Base-by-base conservation (phyloP, 2,113 vertebrate species). In the Tangachromis dhanisi region DNA sequence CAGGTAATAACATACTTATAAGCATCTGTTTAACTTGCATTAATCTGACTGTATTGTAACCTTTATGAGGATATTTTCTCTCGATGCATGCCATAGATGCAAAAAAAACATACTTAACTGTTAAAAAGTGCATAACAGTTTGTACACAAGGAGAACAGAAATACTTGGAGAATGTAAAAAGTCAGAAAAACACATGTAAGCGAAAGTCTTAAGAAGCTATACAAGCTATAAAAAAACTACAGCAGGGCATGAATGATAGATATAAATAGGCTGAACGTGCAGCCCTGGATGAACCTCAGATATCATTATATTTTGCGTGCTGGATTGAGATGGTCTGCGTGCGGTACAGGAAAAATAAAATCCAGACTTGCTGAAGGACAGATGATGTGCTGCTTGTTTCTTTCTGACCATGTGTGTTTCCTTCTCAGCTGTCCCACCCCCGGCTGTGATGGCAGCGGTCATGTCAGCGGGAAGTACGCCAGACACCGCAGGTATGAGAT, bases 401-500 rank as follows among this genome's bases (percentile, higher is more conserved):
- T 57, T 51, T 57, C 26, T 92, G 42, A 83, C 31, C 2, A 47
- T 71, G 38, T 87, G 29, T 84, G 55, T 83, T 79, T 84, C 40
- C 84, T 97, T 80, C 96, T 19, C 92, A 99, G 98, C 96, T 99
- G 98, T 95, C 98, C 98, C 84, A 99, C 98, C 9, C 98, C 98
- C 29, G 98, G 98, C 93, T 99, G 98, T 94, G 98, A 99, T 81
- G 98, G 98, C 93, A 98, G 98, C 61, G 98, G 98, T 88, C 98
- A 99, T 42, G 98, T 99, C 95, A 99, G 98, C 92, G 98, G 98
- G 90, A 99, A 99, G 97, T 99, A 99, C 84, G 98, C 98, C 93
- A 96, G 98, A 90, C 98, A 99, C 96, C 97, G 98, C 97, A 99
- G 98, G 98, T 99, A 98, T 0, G 82, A 79, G 8, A 24, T 1